Conservation (phyloP, 53 echinoderm and acorn worm genomes). For the Antedon mediterranea region DNA sequence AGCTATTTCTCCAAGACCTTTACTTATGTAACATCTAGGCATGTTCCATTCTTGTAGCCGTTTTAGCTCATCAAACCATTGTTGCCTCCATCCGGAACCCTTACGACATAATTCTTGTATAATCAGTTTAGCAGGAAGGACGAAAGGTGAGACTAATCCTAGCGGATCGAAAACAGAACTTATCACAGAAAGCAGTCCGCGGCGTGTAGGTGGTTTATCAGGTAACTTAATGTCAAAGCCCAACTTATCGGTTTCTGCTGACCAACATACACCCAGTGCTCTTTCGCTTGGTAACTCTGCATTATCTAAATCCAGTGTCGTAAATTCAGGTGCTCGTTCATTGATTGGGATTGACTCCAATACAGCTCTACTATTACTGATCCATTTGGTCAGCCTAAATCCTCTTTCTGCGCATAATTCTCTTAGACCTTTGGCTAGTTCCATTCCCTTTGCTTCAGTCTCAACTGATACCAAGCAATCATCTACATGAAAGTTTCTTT, state of each 20-base stretch:
- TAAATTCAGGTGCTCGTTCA: conserved; percentile 7
- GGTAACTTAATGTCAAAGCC: conserved; percentile 5
- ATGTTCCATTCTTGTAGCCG: conserved; percentile 12
- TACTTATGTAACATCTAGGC: conserved; percentile 21
- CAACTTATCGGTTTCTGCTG: conserved; percentile 7
- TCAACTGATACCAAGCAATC: conserved; percentile 27
- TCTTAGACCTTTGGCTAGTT: background rate
- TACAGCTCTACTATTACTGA: conserved; percentile 9
- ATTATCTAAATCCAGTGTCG: conserved; percentile 2
- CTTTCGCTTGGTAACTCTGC: conserved; percentile 2
- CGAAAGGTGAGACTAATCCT: conserved; percentile 9
- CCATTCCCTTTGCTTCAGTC: background rate
- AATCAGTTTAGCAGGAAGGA: conserved; percentile 4
- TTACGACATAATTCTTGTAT: conserved; percentile 9
- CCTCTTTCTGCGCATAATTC: conserved; percentile 8
- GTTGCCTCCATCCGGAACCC: conserved; percentile 15
- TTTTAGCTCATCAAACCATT: conserved; percentile 20
- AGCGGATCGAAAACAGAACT: conserved; percentile 20
- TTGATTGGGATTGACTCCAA: conserved; percentile 1
- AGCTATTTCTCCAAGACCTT: background rate
- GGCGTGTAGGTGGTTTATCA: background rate
- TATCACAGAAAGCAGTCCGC: conserved; percentile 13
- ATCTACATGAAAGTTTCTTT: conserved; percentile 40
- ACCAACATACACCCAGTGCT: conserved; percentile 17
- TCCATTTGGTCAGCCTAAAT: conserved; percentile 17